phyloP scores from a whole-genome alignment of 2,113 vertebrate genomes.

The Cynocephalus volans region DNA sequence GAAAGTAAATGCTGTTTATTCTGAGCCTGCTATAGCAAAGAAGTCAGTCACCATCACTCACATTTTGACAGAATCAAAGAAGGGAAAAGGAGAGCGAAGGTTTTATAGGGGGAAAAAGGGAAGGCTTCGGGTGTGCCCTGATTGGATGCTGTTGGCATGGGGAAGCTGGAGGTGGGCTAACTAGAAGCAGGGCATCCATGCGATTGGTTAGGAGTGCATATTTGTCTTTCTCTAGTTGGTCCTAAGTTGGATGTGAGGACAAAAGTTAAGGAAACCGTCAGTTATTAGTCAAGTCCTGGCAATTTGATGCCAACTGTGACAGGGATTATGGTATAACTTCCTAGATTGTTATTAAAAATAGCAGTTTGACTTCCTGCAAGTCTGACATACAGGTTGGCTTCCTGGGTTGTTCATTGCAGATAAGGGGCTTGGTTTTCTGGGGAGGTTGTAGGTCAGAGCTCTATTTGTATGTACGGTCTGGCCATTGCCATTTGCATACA shows the following conservation, averaged over 20 bases:
- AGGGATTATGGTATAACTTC: neutral
- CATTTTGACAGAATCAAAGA: neutral
- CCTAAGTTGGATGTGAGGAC: neutral
- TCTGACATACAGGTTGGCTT: neutral
- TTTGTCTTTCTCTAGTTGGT: neutral
- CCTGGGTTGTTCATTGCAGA: neutral
- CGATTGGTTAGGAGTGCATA: too few relatives aligned
- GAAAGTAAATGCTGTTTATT: neutral
- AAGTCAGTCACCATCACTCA: neutral
- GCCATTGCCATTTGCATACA: neutral
- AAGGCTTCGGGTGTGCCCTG: neutral
- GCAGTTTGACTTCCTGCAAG: neutral
- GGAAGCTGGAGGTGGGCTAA: too few relatives aligned
- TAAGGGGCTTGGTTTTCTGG: neutral
- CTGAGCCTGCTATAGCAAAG: neutral
- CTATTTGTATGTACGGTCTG: neutral
- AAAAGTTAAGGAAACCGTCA: neutral
- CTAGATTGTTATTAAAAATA: neutral
- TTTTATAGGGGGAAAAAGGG: neutral
- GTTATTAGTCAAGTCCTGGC: neutral
- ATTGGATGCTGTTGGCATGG: neutral
- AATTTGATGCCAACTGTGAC: neutral
- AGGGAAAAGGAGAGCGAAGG: neutral
- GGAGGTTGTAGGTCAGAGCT: neutral
- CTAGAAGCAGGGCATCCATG: too few relatives aligned